phyloP scores from a whole-genome alignment of 1,140 invertebrate genomes.

The Melitaea cinxia region DNA sequence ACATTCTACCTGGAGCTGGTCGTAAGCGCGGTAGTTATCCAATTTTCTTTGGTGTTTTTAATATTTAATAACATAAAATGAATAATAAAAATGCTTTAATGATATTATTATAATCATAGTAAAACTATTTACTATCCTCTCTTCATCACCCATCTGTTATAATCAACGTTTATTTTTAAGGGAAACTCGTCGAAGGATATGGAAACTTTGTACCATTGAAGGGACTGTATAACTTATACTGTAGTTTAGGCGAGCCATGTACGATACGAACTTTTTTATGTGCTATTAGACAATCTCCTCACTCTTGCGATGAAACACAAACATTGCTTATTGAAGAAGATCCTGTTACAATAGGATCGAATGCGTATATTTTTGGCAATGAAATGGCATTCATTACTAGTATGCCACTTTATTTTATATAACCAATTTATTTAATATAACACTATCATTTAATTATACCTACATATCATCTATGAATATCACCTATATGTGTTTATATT shows the following conservation, averaged over 20 bases:
- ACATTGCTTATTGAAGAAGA: slow-evolving; percentile 41
- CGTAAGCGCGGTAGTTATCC: slow-evolving; percentile 33
- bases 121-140: too few relatives aligned
- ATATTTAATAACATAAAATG: background rate
- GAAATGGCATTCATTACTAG: slow-evolving; percentile 58
- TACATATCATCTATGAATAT: slow-evolving; percentile 13
- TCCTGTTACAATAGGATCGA: slow-evolving; percentile 47
- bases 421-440: too few relatives aligned
- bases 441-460: too few relatives aligned
- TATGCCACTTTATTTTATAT: slow-evolving; percentile 20
- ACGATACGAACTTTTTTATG: slow-evolving; percentile 72
- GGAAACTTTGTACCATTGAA: slow-evolving; percentile 76
- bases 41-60: too few relatives aligned
- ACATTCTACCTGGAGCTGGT: slow-evolving; percentile 68
- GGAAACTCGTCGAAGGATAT: slow-evolving; percentile 64
- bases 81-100: too few relatives aligned
- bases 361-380: slow-evolving; percentile 63
- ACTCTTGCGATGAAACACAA: slow-evolving; percentile 37
- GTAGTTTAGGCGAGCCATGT: slow-evolving; percentile 75
- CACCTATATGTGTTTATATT: background rate
- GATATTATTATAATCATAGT: too few relatives aligned
- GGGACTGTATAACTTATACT: slow-evolving; percentile 76
- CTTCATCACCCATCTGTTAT: too few relatives aligned
- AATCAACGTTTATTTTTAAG: slow-evolving; percentile 49
- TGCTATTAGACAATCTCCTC: slow-evolving; percentile 47